Evolutionary conservation across 2,888 invertebrate species (phyloP).

Genomic region (Cosmorhoe ocellata): DNA sequence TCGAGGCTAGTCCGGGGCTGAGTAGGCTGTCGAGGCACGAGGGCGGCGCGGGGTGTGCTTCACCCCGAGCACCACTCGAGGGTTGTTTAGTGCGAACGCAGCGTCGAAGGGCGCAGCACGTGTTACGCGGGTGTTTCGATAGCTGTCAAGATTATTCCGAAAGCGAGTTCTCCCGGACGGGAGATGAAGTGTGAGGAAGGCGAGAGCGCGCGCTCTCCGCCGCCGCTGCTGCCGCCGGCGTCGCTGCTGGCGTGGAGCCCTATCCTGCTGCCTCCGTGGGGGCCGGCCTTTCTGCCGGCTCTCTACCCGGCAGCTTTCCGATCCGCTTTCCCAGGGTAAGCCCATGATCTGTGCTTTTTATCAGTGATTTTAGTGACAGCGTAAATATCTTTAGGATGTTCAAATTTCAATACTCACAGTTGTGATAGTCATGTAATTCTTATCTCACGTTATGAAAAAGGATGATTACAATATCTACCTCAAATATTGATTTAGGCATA

Average conservation of each 20-base stretch:
- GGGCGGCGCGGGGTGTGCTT: constrained; percentile 80
- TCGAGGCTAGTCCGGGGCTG: constrained; percentile 71
- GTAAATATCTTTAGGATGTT: background rate
- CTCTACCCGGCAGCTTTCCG: constrained; percentile 88
- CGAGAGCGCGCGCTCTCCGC: constrained; percentile 67
- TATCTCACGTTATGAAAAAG: too few relatives aligned
- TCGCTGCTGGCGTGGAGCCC: constrained; percentile 90
- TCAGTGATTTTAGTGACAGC: constrained; percentile 21
- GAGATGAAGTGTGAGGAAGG: constrained; percentile 80
- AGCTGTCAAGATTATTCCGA: constrained; percentile 77
- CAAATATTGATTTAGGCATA: too few relatives aligned
- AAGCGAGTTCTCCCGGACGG: constrained; percentile 77
- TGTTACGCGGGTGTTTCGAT: constrained; percentile 61
- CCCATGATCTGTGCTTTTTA: constrained; percentile 35
- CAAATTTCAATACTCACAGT: too few relatives aligned
- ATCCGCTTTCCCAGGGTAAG: constrained; percentile 89
- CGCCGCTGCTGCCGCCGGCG: constrained; percentile 80
- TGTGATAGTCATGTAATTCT: too few relatives aligned
- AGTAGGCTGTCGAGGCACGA: constrained; percentile 80
- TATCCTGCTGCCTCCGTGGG: constrained; percentile 88
- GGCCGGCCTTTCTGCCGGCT: constrained; percentile 86
- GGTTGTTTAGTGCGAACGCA: constrained; percentile 80
- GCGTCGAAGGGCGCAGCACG: constrained; percentile 78
- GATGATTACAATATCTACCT: too few relatives aligned
- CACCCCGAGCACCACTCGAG: constrained; percentile 82